Percentiles rank a stretch among this genome's conserved stretches.
Conservation (phyloP, 2,797 vertebrate species). For the Botia almorhae region DNA sequence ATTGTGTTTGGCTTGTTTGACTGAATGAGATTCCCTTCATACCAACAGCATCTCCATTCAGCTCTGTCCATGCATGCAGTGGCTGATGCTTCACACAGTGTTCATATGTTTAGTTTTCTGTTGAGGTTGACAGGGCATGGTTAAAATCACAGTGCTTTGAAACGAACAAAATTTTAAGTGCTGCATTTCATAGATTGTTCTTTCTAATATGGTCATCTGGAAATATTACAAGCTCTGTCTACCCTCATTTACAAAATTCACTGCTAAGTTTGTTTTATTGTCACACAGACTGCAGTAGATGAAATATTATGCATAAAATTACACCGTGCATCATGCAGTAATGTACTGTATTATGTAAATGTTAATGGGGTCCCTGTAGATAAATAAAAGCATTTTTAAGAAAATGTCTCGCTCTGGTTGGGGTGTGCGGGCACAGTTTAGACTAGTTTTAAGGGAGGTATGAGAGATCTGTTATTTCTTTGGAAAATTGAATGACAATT, state of each 20-base stretch:
- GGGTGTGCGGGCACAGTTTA: neutral
- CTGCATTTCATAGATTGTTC: neutral
- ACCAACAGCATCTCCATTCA: neutral
- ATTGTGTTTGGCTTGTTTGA: conserved; percentile 12
- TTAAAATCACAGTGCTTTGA: neutral
- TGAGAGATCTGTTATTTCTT: neutral
- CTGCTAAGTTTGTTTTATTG: conserved; percentile 11
- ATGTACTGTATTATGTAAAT: conserved; percentile 7
- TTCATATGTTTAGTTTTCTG: conserved; percentile 1
- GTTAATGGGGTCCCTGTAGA: conserved; percentile 29
- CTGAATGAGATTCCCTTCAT: conserved; percentile 5
- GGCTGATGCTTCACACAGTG: neutral
- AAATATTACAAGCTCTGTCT: neutral
- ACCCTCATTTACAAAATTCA: conserved; percentile 15
- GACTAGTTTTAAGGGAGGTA: too few relatives aligned
- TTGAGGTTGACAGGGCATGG: neutral
- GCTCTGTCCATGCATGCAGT: neutral
- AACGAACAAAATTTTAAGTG: neutral
- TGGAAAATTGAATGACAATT: too few relatives aligned
- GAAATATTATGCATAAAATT: conserved; percentile 26
- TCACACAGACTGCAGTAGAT: conserved; percentile 15
- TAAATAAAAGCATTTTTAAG: conserved; percentile 10
- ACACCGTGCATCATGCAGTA: conserved; percentile 18
- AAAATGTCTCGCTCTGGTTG: conserved; percentile 21
- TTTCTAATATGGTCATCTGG: conserved; percentile 10